A percentile compares a stretch with the other conserved stretches of the same genome.
phyloP scores from a whole-genome alignment of 1,140 invertebrate species.

The Lithobius niger region DNA sequence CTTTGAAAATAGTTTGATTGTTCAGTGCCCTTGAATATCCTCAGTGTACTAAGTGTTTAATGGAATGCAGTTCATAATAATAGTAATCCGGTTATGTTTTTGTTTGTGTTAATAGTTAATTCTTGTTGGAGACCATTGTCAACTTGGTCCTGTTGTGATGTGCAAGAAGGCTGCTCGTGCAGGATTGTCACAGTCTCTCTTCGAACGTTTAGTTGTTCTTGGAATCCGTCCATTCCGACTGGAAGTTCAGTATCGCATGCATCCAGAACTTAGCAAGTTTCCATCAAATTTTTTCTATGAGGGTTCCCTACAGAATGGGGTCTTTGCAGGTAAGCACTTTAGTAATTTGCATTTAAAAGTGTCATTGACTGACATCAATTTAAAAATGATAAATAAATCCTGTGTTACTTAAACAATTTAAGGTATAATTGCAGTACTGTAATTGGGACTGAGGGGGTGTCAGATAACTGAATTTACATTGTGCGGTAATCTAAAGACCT shows the following conservation, averaged over 20 bases:
- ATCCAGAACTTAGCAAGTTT: slow-evolving; percentile 90
- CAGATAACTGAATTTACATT: too few species aligned
- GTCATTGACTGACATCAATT: too few species aligned
- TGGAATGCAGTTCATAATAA: too few species aligned
- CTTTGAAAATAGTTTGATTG: too few species aligned
- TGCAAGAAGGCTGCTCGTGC: slow-evolving; percentile 97
- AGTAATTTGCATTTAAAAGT: slow-evolving; percentile 2
- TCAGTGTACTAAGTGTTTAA: too few species aligned
- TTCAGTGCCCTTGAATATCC: too few species aligned
- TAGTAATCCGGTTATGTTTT: too few species aligned
- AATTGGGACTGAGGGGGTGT: too few species aligned
- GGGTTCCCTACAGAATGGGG: slow-evolving; percentile 95
- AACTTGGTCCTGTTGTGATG: slow-evolving; percentile 97
- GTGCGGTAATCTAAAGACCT: too few species aligned
- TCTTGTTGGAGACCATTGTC: slow-evolving; percentile 86
- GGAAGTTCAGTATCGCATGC: slow-evolving; percentile 99
- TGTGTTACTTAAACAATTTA: too few species aligned
- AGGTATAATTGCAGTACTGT: too few species aligned
- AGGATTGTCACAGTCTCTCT: slow-evolving; percentile 91
- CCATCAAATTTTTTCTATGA: slow-evolving; percentile 99
- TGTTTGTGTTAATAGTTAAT: slow-evolving; percentile 47
- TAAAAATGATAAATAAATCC: too few species aligned
- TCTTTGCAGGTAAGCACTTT: slow-evolving; percentile 55
- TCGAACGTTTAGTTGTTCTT: slow-evolving; percentile 91
- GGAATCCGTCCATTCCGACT: slow-evolving; percentile 88